These are phyloP conservation scores for Agonopterix arenella DNA, from an alignment of 2,888 invertebrate genomes.

Conservation along the genomic window DNA sequence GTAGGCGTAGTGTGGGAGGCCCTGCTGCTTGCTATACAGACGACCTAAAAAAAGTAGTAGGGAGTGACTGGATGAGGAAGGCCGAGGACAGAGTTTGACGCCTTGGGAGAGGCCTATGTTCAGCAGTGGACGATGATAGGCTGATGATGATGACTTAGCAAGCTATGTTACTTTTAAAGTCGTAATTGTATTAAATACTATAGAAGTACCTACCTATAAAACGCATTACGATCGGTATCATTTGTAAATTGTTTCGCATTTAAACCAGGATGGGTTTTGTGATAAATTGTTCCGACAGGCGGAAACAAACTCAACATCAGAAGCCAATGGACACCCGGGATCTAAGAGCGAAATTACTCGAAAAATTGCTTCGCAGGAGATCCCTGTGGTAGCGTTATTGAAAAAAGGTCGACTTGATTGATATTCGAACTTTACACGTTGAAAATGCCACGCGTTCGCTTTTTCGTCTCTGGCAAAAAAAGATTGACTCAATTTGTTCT, in stretches of 20 bases:
- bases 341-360: slow-evolving; percentile 59
- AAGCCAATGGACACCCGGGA: slow-evolving; percentile 41
- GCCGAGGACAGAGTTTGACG: no score
- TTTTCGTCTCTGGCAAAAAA: slow-evolving; percentile 66
- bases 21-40: no score
- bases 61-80: no score
- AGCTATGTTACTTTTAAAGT: no score
- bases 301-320: slow-evolving; percentile 29
- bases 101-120: no score
- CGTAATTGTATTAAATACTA: neutral
- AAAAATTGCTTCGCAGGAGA: slow-evolving; percentile 56
- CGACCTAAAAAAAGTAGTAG: no score
- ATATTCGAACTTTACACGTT: slow-evolving; percentile 71
- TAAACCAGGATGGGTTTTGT: slow-evolving; percentile 17
- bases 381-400: slow-evolving; percentile 65
- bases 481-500: slow-evolving; percentile 74
- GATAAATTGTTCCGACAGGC: slow-evolving; percentile 36
- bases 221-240: no score
- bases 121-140: no score
- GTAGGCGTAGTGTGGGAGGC: no score
- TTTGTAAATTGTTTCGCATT: slow-evolving; percentile 8
- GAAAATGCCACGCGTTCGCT: slow-evolving; percentile 60
- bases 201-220: neutral
- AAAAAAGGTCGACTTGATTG: slow-evolving; percentile 73
- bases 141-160: no score